phyloP scores from a whole-genome alignment of 2,888 invertebrate genomes.

The Tanytarsus gracilentus region DNA sequence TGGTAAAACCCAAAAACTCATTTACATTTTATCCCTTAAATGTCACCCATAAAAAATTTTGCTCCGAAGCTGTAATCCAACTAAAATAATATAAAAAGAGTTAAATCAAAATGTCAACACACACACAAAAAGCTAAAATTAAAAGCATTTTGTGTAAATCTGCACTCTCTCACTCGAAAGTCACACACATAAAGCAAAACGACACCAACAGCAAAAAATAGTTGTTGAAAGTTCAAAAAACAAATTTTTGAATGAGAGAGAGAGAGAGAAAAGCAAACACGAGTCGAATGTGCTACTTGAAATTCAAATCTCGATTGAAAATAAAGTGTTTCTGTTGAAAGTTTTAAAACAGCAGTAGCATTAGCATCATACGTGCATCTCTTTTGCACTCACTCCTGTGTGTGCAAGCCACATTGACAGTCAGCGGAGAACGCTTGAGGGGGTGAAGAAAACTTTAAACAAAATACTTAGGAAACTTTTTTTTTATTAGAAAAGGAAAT shows the following conservation, averaged over 20 bases:
- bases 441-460: too few species aligned
- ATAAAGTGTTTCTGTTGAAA: constrained; percentile 10
- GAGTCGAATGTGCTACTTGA: background rate
- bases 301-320: constrained; percentile 20
- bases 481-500: too few species aligned
- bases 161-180: background rate
- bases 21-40: background rate
- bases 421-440: too few species aligned
- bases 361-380: constrained; percentile 15
- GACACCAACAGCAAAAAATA: background rate
- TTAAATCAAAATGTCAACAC: constrained; percentile 26
- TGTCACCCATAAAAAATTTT: too few species aligned
- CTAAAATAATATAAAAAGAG: constrained; percentile 2
- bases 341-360: constrained; percentile 12
- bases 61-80: constrained; percentile 1
- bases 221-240: too few species aligned
- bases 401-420: too few species aligned
- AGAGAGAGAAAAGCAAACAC: background rate
- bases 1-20: background rate
- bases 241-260: background rate
- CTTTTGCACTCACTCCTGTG: too few species aligned
- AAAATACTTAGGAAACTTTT: too few species aligned
- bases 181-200: background rate
- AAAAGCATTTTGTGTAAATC: background rate
- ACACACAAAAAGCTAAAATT: constrained; percentile 1